Evolutionary conservation across 2,888 invertebrate genomes (phyloP).

Genomic region (Seira ritae): DNA sequence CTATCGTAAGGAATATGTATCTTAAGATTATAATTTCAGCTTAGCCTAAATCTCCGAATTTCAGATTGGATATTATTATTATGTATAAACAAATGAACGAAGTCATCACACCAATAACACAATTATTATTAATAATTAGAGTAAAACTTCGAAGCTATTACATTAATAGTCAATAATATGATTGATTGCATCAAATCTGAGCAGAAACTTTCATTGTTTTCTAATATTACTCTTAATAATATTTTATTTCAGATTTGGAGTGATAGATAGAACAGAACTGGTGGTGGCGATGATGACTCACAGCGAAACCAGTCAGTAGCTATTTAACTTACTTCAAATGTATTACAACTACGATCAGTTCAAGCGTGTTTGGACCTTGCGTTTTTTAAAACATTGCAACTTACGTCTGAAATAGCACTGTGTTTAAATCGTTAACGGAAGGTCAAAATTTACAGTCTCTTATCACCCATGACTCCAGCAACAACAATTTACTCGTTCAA

Average conservation of each 20-base stretch:
- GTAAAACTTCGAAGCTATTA: too few relatives aligned
- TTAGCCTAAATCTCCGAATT: too few relatives aligned
- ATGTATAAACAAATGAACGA: too few relatives aligned
- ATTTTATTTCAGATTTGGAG: slow-evolving; percentile 23
- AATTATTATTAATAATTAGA: too few relatives aligned
- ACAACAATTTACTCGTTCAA: slow-evolving; percentile 48
- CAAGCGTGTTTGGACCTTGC: slow-evolving; percentile 58
- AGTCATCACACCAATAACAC: too few relatives aligned
- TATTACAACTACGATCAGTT: slow-evolving; percentile 51
- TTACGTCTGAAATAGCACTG: slow-evolving; percentile 58
- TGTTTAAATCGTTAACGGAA: slow-evolving; percentile 38
- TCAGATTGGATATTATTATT: too few relatives aligned
- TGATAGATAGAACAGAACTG: slow-evolving; percentile 29
- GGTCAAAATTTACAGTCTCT: slow-evolving; percentile 60
- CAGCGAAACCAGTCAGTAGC: not conserved
- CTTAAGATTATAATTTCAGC: too few relatives aligned
- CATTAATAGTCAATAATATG: too few relatives aligned
- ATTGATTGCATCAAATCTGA: slow-evolving; percentile 62
- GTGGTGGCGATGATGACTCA: too few relatives aligned
- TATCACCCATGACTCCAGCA: slow-evolving; percentile 54
- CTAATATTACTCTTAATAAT: not conserved
- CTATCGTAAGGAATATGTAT: too few relatives aligned
- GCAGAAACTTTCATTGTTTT: slow-evolving; percentile 36
- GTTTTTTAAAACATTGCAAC: slow-evolving; percentile 32
- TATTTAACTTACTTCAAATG: slow-evolving; percentile 25